Conservation (phyloP, 2,797 vertebrate genomes). For the Choloepus didactylus region DNA sequence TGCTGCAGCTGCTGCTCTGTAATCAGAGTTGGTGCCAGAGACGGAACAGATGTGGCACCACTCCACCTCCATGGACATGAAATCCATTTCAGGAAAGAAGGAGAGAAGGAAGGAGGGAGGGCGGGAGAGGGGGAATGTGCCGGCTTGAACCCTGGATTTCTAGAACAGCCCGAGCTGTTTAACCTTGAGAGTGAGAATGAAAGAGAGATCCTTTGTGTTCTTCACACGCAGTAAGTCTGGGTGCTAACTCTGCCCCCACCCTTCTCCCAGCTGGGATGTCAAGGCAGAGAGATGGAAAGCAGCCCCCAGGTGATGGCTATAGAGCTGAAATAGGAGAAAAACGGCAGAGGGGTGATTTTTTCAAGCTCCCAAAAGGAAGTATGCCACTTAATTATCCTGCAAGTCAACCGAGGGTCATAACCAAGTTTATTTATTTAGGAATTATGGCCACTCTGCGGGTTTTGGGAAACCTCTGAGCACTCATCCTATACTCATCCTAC, state of each 20-base stretch:
- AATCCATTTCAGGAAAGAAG: conserved; percentile 49
- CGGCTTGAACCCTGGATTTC: neutral
- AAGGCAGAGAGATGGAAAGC: neutral
- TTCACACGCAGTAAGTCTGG: neutral
- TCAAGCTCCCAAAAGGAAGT: conserved; percentile 32
- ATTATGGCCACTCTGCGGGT: neutral
- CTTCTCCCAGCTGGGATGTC: neutral
- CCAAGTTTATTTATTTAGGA: conserved; percentile 65
- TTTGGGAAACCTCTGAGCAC: conserved; percentile 25
- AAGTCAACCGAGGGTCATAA: conserved; percentile 39
- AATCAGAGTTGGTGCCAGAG: neutral
- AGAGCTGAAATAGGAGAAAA: conserved; percentile 63
- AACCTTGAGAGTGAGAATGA: neutral
- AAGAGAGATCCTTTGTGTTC: neutral
- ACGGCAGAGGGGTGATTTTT: neutral
- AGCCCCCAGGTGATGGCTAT: neutral
- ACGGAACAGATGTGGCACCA: neutral
- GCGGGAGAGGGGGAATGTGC: neutral
- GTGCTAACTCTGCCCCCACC: neutral
- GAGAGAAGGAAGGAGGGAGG: neutral
- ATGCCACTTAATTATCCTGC: conserved; percentile 1
- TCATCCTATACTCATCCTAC: neutral
- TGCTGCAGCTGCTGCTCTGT: neutral
- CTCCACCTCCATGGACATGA: neutral
- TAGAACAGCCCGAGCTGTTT: conserved; percentile 18